Evolutionary conservation across 1,140 invertebrate species (phyloP), one percentile per base, ranked within the genome.

Genomic region (Magallana gigas): DNA sequence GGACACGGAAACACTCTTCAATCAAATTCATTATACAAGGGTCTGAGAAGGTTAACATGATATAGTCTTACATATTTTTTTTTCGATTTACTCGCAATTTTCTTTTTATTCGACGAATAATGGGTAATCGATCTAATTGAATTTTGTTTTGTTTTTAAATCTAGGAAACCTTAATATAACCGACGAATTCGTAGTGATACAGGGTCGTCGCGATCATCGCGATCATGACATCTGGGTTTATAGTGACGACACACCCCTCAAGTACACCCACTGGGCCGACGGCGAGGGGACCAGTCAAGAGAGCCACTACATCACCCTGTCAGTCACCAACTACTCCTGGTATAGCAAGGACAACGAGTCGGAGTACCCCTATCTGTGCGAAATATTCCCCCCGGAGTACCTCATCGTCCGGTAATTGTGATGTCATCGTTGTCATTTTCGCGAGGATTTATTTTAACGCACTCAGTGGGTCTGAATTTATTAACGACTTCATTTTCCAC

Each of bases 321-420:
- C 68, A 1, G 68, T 76, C 8, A 76, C 68, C 23, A 76, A 76
- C 23, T 76, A 29, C 68, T 76, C 68, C 8, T 76, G 68, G 68
- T 76, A 76, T 9, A 76, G 68, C 68, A 76, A 76, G 29, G 68
- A 76, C 68, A 76, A 76, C 68, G 68, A 76, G 68, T 76, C 68
- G 7, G 23, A 76, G 23, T 76, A 29, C 23, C 68, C 68, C 1
- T 12, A 76, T 11, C 23, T 76, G 7, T 76, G 68, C 9, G 68
- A 76, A 23, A 76, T 76, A 29, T 23, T 29, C 36, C 68, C 68
- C 11, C 68, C 68, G 2, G 68, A 76, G 18, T 76, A 76, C 29
- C 23, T 76, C 18, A 29, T 76, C 29, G 68, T 76, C 36, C 68
- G 23, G 23, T 76, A 36, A 48, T 48, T 48, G 36, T 48, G 36